These are phyloP conservation scores for Drosophila littoralis DNA, from an alignment of 1,140 invertebrate genomes.

Conservation along the genomic window DNA sequence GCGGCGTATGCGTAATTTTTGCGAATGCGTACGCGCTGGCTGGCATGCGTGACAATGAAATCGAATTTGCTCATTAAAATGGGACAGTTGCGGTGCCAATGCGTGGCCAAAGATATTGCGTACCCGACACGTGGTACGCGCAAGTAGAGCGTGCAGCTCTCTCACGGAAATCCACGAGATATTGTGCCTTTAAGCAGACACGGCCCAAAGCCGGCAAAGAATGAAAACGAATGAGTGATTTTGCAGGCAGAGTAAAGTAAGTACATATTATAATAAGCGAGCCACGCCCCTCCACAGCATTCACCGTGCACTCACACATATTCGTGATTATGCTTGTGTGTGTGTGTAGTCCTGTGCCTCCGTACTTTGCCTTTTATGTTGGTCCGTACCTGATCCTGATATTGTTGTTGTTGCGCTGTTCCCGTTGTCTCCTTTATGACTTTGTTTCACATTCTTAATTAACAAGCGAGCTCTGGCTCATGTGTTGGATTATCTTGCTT, in stretches of 20 bases:
- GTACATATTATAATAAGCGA: conserved; percentile 42
- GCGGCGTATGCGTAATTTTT: conserved; percentile 74
- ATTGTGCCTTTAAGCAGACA: conserved; percentile 32
- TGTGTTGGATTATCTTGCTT: conserved; percentile 65
- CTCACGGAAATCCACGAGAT: conserved; percentile 25
- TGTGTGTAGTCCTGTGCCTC: conserved; percentile 2
- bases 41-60: conserved; percentile 74
- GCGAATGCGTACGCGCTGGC: conserved; percentile 21
- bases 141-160: neutral
- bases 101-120: conserved; percentile 22
- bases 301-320: neutral
- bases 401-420: conserved; percentile 24
- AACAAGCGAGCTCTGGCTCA: conserved; percentile 68
- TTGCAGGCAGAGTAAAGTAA: conserved; percentile 18
- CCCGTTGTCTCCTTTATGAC: conserved; percentile 69
- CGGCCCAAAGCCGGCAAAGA: neutral
- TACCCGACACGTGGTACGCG: conserved; percentile 11
- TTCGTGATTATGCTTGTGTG: conserved; percentile 22
- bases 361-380: conserved; percentile 38
- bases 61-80: conserved; percentile 79
- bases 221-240: conserved; percentile 38
- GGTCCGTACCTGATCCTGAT: conserved; percentile 32
- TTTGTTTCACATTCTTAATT: conserved; percentile 79
- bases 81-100: conserved; percentile 42
- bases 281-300: neutral